Evolutionary conservation across 2,888 invertebrate species (phyloP).

Genomic region (Eilema caniola): DNA sequence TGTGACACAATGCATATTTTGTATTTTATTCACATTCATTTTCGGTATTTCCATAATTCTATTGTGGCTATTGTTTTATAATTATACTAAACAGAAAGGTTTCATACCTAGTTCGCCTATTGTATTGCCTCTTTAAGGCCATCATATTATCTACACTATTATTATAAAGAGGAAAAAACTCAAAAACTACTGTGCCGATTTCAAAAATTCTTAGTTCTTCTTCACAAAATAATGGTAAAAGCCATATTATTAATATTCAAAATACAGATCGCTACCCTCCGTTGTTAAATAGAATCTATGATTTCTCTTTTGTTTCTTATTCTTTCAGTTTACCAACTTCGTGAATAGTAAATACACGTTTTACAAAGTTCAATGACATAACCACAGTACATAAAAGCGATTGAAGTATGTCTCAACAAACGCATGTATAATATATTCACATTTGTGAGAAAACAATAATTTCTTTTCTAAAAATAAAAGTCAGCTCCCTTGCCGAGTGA

Average conservation of each 20-base stretch:
- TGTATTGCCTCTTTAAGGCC: no score
- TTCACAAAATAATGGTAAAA: no score
- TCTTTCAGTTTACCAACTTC: neutral
- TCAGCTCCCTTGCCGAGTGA: slow-evolving; percentile 71
- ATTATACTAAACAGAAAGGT: neutral
- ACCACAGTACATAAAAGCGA: slow-evolving; percentile 23
- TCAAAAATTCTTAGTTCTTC: no score
- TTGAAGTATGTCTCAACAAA: slow-evolving; percentile 26
- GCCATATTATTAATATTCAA: no score
- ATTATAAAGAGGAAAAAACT: no score
- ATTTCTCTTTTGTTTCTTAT: neutral
- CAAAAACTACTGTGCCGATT: no score
- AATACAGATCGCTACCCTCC: neutral
- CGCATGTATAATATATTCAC: slow-evolving; percentile 50
- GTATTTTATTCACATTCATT: neutral
- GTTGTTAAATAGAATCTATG: neutral
- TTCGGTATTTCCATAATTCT: neutral
- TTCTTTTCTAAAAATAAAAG: slow-evolving; percentile 76
- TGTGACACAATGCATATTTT: slow-evolving; percentile 5
- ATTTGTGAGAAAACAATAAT: slow-evolving; percentile 67
- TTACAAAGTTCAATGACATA: slow-evolving; percentile 29
- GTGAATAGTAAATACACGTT: slow-evolving; percentile 5
- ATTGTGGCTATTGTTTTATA: neutral
- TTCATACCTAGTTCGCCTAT: no score
- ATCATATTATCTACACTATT: neutral